phyloP scores from a whole-genome alignment of 2,113 vertebrate species.

The Chamaea fasciata region DNA sequence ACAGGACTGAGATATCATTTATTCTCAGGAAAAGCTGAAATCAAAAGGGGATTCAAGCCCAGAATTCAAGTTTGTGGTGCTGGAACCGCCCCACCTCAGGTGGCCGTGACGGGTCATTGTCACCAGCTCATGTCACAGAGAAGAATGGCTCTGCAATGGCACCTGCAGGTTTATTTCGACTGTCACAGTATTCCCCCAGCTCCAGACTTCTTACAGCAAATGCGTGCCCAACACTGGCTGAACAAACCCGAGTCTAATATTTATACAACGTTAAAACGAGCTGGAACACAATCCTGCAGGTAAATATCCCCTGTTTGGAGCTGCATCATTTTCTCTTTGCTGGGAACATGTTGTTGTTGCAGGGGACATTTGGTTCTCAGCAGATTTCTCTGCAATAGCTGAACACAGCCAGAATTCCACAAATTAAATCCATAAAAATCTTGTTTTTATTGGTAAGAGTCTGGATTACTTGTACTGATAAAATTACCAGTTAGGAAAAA shows the following conservation, averaged over 20 bases:
- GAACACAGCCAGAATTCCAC: neutral
- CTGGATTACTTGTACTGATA: neutral
- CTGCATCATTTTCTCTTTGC: neutral
- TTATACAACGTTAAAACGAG: neutral
- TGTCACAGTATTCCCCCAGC: neutral
- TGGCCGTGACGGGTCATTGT: neutral
- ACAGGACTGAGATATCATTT: neutral
- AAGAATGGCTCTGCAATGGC: neutral
- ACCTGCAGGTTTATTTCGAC: neutral
- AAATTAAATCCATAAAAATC: neutral
- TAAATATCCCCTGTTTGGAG: neutral
- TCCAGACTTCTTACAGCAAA: neutral
- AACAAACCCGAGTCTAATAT: neutral
- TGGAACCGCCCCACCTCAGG: neutral
- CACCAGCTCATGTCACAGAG: neutral
- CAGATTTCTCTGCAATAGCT: neutral
- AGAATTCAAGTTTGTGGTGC: neutral
- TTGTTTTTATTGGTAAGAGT: neutral
- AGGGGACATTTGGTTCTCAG: neutral
- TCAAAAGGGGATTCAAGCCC: neutral
- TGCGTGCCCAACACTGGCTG: neutral
- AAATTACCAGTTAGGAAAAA: neutral
- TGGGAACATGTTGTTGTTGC: neutral
- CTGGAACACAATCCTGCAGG: neutral
- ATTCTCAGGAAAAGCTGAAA: neutral